Evolutionary conservation across 2,113 vertebrate genomes (phyloP).

Genomic region (Corvus moneduloides): DNA sequence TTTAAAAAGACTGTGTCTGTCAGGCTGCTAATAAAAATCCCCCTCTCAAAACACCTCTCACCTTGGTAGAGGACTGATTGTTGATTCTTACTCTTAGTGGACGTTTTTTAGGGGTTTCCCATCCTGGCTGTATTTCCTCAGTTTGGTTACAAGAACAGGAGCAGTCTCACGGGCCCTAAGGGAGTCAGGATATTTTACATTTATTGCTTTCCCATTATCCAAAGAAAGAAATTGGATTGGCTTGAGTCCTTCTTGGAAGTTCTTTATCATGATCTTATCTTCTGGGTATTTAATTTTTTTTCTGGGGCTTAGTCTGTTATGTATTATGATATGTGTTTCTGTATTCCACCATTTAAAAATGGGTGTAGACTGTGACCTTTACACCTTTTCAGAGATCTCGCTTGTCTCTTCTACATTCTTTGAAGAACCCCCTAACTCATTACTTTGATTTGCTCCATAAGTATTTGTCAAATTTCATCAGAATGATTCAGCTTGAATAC

Average conservation of each 20-base stretch:
- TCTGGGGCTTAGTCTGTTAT: background rate
- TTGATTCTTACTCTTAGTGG: background rate
- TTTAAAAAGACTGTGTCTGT: background rate
- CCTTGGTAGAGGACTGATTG: background rate
- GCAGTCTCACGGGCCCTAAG: rapidly evolving
- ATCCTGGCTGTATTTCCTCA: background rate
- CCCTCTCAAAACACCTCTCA: background rate
- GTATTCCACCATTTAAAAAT: background rate
- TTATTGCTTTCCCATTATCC: background rate
- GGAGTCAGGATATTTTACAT: background rate
- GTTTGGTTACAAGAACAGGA: background rate
- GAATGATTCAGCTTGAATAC: background rate
- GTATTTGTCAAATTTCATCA: background rate
- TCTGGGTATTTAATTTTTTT: background rate
- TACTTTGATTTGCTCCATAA: background rate
- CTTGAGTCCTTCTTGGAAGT: background rate
- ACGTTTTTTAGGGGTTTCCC: background rate
- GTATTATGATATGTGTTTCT: background rate
- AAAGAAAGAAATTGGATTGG: background rate
- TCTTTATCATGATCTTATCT: background rate
- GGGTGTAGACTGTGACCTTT: background rate
- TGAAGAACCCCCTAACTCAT: background rate
- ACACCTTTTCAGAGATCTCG: background rate
- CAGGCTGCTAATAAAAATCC: background rate
- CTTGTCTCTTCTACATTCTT: background rate